These are phyloP conservation scores for Eueides isabella DNA, from an alignment of 1,140 invertebrate species.

Conservation along the genomic window DNA sequence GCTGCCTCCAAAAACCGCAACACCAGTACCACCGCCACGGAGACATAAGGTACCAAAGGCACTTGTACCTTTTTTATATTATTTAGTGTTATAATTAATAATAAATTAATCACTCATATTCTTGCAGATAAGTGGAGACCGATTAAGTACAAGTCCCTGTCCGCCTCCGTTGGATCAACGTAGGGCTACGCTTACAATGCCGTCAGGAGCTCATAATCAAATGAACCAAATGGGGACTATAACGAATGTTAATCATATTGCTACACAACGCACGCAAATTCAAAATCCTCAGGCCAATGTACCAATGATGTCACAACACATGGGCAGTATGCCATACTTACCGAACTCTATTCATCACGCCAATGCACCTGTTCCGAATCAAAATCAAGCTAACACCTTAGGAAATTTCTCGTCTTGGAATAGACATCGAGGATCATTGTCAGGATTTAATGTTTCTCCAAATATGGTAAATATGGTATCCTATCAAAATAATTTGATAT, in stretches of 20 bases:
- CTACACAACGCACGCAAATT: conserved; percentile 47
- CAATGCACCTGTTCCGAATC: conserved; percentile 37
- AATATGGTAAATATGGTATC: conserved; percentile 65
- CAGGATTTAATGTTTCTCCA: conserved; percentile 58
- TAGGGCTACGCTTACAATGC: conserved; percentile 51
- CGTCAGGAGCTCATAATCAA: conserved; percentile 18
- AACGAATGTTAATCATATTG: conserved; percentile 49
- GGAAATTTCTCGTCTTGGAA: conserved; percentile 59
- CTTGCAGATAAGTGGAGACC: conserved; percentile 63
- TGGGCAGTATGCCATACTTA: conserved; percentile 71
- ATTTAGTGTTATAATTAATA: conserved; percentile 8
- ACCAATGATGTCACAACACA: conserved; percentile 45
- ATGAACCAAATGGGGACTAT: conserved; percentile 33
- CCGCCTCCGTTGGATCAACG: conserved; percentile 58
- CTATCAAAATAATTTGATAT: conserved; percentile 7
- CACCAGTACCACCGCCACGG: conserved; percentile 92
- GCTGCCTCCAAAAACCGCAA: conserved; percentile 90
- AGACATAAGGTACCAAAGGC: conserved; percentile 85
- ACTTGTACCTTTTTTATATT: not conserved
- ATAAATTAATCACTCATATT: conserved; percentile 19
- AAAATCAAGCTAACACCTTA: conserved; percentile 54
- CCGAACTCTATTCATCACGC: conserved; percentile 52
- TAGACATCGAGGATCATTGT: conserved; percentile 53
- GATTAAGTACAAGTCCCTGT: conserved; percentile 63
- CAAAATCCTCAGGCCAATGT: conserved; percentile 52